Evolutionary conservation across 1,140 invertebrate genomes (phyloP), one percentile per base, ranked within the genome.

Genomic region (Diabrotica undecimpunctata): DNA sequence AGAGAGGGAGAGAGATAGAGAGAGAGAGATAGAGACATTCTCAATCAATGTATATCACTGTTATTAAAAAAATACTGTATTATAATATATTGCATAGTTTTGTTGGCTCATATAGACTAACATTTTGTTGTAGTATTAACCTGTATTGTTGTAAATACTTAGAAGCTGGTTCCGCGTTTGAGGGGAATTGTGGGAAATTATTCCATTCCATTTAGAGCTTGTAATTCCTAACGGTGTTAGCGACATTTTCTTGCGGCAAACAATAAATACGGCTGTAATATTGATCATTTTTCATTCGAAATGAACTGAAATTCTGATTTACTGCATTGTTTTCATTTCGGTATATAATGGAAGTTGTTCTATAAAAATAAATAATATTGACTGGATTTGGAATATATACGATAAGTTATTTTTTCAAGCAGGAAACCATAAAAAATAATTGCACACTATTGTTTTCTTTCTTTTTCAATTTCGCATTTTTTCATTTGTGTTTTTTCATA

Each of bases 401-500:
- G 41, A n/a, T 46, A 8, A 2, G 41, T n/a, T n/a, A 46, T 46
- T 46, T 46, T 46, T 46, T n/a, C 41, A n/a, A 46, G 6, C 41
- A 46, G 41, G 41, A 46, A 46, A 46, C 41, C 41, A 46, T 46
- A 46, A 46, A 46, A 46, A 46, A 46, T 46, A 46, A 46, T 46
- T 46, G 41, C 41, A 46, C 41, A 10, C 41, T 5, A 46, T 46
- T 46, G 41, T 46, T 46, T 46, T 46, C 41, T 6, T 46, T n/a
- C 41, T 46, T 46, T 46, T 46, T n/a, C 8, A 6, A 10, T 46
- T 46, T 46, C 6, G 2, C n/a, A 10, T 46, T 46, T 46, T 46
- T 46, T 46, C 41, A 46, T 46, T 46, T 46, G 41, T 6, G 41
- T 46, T 46, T 4, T 46, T 2, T 46, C 41, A 6, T 46, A n/a